Conservation (phyloP, 2,888 invertebrate genomes). For the Hybos culiciformis region DNA sequence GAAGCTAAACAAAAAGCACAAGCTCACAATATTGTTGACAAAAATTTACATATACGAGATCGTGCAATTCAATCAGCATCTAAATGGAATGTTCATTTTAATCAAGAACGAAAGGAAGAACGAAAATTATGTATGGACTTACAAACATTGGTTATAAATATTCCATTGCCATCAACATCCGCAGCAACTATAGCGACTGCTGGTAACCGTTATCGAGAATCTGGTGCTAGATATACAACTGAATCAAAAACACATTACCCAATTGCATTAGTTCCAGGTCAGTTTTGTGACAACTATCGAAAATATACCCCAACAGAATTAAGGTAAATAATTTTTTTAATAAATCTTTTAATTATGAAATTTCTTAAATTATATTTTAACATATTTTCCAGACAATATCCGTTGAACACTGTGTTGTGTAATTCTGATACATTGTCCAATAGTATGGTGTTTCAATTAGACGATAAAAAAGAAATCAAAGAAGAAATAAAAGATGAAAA, state of each 20-base stretch:
- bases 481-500: slow-evolving; percentile 19
- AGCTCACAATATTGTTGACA: slow-evolving; percentile 27
- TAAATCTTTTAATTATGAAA: slow-evolving; percentile 1
- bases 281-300: slow-evolving; percentile 79
- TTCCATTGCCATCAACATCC: slow-evolving; percentile 45
- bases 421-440: slow-evolving; percentile 16
- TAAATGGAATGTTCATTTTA: slow-evolving; percentile 79
- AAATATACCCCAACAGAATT: slow-evolving; percentile 70
- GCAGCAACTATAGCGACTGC: slow-evolving; percentile 26
- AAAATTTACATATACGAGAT: slow-evolving; percentile 46
- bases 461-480: slow-evolving; percentile 22
- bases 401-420: slow-evolving; percentile 71
- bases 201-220: slow-evolving; percentile 29
- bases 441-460: slow-evolving; percentile 10
- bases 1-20: slow-evolving; percentile 52
- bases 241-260: slow-evolving; percentile 58
- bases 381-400: slow-evolving; percentile 55
- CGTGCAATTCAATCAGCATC: slow-evolving; percentile 75
- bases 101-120: slow-evolving; percentile 47
- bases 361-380: neutral
- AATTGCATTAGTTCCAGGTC: slow-evolving; percentile 89
- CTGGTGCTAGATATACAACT: slow-evolving; percentile 15
- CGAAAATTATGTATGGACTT: slow-evolving; percentile 78
- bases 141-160: slow-evolving; percentile 77
- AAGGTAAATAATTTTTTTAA: slow-evolving; percentile 33